Conservation (phyloP, 2,888 invertebrate genomes). For the Polydrusus cervinus region DNA sequence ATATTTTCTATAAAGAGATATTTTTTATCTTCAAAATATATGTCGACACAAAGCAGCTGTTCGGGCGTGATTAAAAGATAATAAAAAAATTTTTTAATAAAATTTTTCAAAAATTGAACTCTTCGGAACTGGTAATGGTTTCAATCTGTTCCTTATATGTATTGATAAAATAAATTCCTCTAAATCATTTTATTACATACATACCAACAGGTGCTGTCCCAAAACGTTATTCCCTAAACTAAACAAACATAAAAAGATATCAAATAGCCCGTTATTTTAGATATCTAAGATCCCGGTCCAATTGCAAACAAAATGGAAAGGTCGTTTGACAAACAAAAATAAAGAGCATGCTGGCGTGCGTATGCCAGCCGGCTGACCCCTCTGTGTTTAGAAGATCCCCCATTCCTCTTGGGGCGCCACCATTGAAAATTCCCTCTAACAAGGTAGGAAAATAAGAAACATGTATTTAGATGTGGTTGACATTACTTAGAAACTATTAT, state of each 20-base stretch:
- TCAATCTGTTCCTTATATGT: background rate
- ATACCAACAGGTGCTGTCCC: slow-evolving; percentile 24
- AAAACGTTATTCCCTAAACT: background rate
- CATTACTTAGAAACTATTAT: too few relatives aligned
- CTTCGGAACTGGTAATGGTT: too few relatives aligned
- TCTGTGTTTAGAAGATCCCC: slow-evolving; percentile 75
- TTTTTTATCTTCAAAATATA: too few relatives aligned
- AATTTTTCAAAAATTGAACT: too few relatives aligned
- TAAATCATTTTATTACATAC: background rate
- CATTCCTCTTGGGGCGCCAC: slow-evolving; percentile 71
- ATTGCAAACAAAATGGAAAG: slow-evolving; percentile 45
- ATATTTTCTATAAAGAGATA: too few relatives aligned
- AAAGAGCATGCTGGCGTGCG: slow-evolving; percentile 77
- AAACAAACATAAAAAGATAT: background rate
- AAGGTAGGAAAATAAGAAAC: slow-evolving; percentile 33
- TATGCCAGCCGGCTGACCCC: slow-evolving; percentile 79
- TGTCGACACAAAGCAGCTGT: too few relatives aligned
- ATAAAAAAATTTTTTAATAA: too few relatives aligned
- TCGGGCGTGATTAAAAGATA: too few relatives aligned
- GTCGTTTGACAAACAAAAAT: slow-evolving; percentile 45
- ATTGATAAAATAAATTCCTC: background rate
- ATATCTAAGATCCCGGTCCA: slow-evolving; percentile 12
- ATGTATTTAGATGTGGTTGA: background rate
- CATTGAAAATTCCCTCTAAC: slow-evolving; percentile 60
- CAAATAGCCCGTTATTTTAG: slow-evolving; percentile 7